Evolutionary conservation across 2,888 invertebrate genomes (phyloP), one percentile per base, ranked within the genome.

Genomic region (Hirudinaria manillensis): DNA sequence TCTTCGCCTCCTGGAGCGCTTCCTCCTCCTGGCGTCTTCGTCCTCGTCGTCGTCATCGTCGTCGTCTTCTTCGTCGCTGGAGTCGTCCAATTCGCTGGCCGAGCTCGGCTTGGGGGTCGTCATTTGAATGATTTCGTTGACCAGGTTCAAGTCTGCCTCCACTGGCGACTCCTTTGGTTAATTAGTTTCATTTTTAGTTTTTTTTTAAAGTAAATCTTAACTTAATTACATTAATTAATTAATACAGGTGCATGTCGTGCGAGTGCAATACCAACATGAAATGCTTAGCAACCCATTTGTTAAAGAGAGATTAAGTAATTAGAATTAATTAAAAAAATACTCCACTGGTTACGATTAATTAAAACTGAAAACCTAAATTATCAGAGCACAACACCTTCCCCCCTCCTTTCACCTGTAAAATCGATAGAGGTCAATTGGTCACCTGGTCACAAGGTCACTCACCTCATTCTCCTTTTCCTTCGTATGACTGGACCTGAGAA

Each of bases 61-160:
- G 6, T 38, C 73, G 0, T 67, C 75, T 2, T 51, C 55, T 0
- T 61, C 38, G 32, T 53, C 24, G 27, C 32, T 32, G 21, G 38
- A n/a, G 13, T 29, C 55, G 0, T 32, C n/a, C 10, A 21, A n/a
- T 66, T 76, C 77, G 45, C 67, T 67, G 55, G 61, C 75, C 10
- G 77, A 78, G 56, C 74, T 77, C 19, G 74, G 74, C 36, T 77
- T 74, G 16, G 80, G 80, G 16, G 80, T 80, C 45, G 79, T 79
- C 73, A 80, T 78, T 76, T 74, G 76, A 53, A 80, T 80, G 51
- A 80, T 74, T 74, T 84, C 83, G 74, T 84, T 83, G 32, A 85
- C 81, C 19, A 84, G 80, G 74, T 83, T 82, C 78, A 85, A 83
- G 77, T 85, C 85, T 74, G 85, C 84, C 77, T 84, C 83, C 32